phyloP scores from a whole-genome alignment of 2,113 vertebrate species.

The Gymnocephalus cernua region DNA sequence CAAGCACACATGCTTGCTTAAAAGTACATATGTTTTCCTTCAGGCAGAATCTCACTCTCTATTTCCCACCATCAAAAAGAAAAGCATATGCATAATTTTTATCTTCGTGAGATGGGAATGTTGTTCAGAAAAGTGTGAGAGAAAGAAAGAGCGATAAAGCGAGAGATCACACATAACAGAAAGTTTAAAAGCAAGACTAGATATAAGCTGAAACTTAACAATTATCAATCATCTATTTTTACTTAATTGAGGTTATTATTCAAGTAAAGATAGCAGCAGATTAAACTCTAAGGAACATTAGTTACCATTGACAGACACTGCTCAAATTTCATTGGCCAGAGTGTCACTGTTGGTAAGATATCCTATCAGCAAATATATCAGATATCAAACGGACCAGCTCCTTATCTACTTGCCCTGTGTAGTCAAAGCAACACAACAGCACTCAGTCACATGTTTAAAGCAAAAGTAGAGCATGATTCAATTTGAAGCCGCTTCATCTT shows the following conservation, averaged over 20 bases:
- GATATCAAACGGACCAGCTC: neutral
- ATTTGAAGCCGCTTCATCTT: neutral
- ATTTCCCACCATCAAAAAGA: neutral
- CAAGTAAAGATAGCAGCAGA: slow-evolving; percentile 34
- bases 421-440: neutral
- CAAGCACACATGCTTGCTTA: neutral
- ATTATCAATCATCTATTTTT: slow-evolving; percentile 18
- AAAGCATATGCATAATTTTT: neutral
- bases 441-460: neutral
- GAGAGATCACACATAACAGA: neutral
- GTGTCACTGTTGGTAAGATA: neutral
- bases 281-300: slow-evolving; percentile 13
- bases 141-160: neutral
- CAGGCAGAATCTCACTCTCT: neutral
- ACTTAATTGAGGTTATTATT: slow-evolving; percentile 20
- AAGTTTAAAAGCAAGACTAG: neutral
- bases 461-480: neutral
- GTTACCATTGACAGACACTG: slow-evolving; percentile 7
- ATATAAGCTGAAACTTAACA: slow-evolving; percentile 14
- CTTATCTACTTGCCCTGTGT: neutral
- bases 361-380: slow-evolving; percentile 21
- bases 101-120: neutral
- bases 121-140: neutral
- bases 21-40: neutral
- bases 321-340: slow-evolving; percentile 28